Conservation (phyloP, 2,797 vertebrate genomes). For the Phrynocephalus forsythii region DNA sequence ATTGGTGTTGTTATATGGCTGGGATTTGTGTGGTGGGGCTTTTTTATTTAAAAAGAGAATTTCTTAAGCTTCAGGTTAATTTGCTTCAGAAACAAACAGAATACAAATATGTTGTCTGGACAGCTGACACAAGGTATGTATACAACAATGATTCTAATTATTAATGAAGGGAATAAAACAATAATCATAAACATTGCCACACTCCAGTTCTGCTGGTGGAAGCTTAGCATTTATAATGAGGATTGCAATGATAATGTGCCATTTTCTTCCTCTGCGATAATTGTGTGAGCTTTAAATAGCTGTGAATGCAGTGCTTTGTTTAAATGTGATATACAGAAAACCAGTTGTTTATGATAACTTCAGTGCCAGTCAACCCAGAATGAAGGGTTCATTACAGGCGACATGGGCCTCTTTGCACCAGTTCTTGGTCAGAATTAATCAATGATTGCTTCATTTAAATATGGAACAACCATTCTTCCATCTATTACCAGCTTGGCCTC, state of each 20-base stretch:
- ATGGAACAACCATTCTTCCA: not conserved
- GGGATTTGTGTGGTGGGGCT: slow-evolving; percentile 9
- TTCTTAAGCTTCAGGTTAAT: slow-evolving; percentile 58
- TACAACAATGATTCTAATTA: slow-evolving; percentile 41
- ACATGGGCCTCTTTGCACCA: not conserved
- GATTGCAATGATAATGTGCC: slow-evolving; percentile 1
- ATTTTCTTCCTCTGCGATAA: slow-evolving; percentile 31
- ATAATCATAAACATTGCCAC: slow-evolving; percentile 35
- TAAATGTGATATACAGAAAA: slow-evolving; percentile 22
- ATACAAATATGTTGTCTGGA: slow-evolving; percentile 34
- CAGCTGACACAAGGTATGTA: slow-evolving; percentile 24
- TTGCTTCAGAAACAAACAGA: slow-evolving; percentile 54
- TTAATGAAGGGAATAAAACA: slow-evolving; percentile 49
- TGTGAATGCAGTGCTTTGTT: not conserved
- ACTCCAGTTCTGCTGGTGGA: slow-evolving; percentile 33
- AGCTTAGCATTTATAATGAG: slow-evolving; percentile 50
- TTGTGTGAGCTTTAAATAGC: not conserved
- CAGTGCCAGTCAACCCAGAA: not conserved
- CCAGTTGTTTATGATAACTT: not conserved
- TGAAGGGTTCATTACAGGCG: not conserved
- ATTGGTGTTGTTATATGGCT: slow-evolving; percentile 50
- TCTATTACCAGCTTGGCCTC: not conserved
- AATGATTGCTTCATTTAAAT: not conserved
- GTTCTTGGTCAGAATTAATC: not conserved
- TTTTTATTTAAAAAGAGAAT: slow-evolving; percentile 24